These are phyloP conservation scores for Agrotis puta DNA, from an alignment of 2,888 invertebrate species.

Conservation along the genomic window DNA sequence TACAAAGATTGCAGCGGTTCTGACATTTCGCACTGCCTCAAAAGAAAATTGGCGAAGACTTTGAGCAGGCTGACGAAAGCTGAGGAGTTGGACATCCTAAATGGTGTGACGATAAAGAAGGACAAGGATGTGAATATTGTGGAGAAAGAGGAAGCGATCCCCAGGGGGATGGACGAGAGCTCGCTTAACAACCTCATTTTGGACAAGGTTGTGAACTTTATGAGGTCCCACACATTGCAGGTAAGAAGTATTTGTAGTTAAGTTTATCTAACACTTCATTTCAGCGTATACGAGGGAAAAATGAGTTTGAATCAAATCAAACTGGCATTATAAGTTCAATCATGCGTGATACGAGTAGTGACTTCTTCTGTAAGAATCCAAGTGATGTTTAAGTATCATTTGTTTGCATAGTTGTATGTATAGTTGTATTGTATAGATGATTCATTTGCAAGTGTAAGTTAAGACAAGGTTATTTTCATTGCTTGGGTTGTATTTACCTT, in stretches of 20 bases:
- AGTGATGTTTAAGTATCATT: no score
- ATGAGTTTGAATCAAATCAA: no score
- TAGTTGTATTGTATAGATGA: no score
- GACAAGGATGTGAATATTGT: conserved; percentile 90
- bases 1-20: conserved; percentile 95
- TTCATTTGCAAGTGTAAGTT: no score
- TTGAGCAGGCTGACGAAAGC: conserved; percentile 94
- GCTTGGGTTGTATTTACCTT: no score
- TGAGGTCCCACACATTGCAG: conserved; percentile 95
- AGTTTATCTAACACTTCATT: not conserved
- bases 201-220: conserved; percentile 94
- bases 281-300: no score
- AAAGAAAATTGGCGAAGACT: conserved; percentile 94
- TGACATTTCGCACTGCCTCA: conserved; percentile 94
- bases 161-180: conserved; percentile 94
- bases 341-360: no score
- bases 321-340: no score
- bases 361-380: no score
- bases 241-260: conserved; percentile 78
- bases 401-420: no score
- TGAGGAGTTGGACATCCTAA: conserved; percentile 93
- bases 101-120: conserved; percentile 94
- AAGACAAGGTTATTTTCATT: no score
- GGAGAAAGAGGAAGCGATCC: conserved; percentile 94
- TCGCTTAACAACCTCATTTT: conserved; percentile 94